These are phyloP conservation scores for Drosophila percnosoma DNA, from an alignment of 2,888 invertebrate species.

Conservation along the genomic window DNA sequence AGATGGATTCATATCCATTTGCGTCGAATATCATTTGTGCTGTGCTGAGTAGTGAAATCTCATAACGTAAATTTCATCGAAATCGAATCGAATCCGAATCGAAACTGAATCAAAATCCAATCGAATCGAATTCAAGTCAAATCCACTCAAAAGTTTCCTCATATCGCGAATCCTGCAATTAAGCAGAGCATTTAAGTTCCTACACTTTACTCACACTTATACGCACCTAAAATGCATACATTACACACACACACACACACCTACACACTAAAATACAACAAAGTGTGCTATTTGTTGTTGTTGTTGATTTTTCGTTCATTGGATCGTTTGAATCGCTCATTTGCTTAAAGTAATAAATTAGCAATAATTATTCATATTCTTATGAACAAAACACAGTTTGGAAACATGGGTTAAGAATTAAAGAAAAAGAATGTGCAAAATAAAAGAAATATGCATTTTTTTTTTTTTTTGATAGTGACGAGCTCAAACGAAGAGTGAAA, in stretches of 20 bases:
- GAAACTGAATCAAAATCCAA: slow-evolving; percentile 35
- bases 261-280: slow-evolving; percentile 17
- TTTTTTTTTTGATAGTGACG: neutral
- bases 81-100: slow-evolving; percentile 42
- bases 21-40: slow-evolving; percentile 72
- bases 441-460: neutral
- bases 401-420: neutral
- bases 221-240: slow-evolving; percentile 20
- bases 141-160: slow-evolving; percentile 41
- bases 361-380: slow-evolving; percentile 15
- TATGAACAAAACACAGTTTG: neutral
- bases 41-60: slow-evolving; percentile 82
- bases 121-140: slow-evolving; percentile 48
- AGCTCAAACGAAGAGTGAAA: too few relatives aligned
- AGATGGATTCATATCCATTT: slow-evolving; percentile 20
- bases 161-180: slow-evolving; percentile 51
- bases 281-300: slow-evolving; percentile 63
- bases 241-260: slow-evolving; percentile 8
- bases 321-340: slow-evolving; percentile 61
- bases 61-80: slow-evolving; percentile 84
- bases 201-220: slow-evolving; percentile 37
- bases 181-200: slow-evolving; percentile 40
- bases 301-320: slow-evolving; percentile 64
- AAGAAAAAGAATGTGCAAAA: neutral
- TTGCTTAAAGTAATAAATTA: slow-evolving; percentile 49